phyloP scores from a whole-genome alignment of 53 echinoderm and acorn worm species.

The Temnopleurus reevesii region DNA sequence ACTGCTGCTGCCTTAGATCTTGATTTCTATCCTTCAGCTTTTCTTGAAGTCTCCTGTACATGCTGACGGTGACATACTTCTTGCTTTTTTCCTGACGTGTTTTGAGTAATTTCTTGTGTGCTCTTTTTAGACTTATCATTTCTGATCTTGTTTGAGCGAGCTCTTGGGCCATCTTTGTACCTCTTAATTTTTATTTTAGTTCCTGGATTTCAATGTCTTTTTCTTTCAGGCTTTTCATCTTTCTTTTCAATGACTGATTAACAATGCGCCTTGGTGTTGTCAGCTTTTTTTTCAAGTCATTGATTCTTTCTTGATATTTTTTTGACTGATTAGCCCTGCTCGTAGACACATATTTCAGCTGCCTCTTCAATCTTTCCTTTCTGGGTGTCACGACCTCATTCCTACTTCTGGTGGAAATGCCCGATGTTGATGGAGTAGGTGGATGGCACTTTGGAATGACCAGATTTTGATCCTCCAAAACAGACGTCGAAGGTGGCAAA shows the following conservation, averaged over 20 bases:
- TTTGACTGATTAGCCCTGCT: background rate
- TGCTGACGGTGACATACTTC: background rate
- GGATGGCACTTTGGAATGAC: background rate
- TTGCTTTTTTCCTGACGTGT: background rate
- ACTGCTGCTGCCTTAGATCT: slow-evolving; percentile 16
- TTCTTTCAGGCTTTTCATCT: slow-evolving; percentile 8
- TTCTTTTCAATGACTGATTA: slow-evolving; percentile 67
- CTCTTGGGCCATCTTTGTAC: slow-evolving; percentile 38
- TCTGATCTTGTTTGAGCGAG: slow-evolving; percentile 43
- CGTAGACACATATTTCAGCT: slow-evolving; percentile 41
- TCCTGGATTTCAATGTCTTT: slow-evolving; percentile 42
- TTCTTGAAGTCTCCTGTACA: slow-evolving; percentile 33
- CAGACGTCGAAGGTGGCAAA: slow-evolving; percentile 14
- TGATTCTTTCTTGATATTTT: slow-evolving; percentile 23
- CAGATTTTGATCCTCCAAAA: background rate
- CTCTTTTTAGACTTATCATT: slow-evolving; percentile 2
- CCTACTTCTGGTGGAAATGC: slow-evolving; percentile 49
- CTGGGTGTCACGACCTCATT: slow-evolving; percentile 52
- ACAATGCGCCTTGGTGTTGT: slow-evolving; percentile 53
- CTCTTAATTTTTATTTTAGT: slow-evolving; percentile 43
- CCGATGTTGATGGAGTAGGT: slow-evolving; percentile 19
- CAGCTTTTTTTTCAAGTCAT: slow-evolving; percentile 21
- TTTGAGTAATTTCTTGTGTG: slow-evolving; percentile 12
- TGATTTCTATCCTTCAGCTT: slow-evolving; percentile 58
- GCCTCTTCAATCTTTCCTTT: slow-evolving; percentile 37